Evolutionary conservation across 1,140 invertebrate genomes (phyloP).

Genomic region (Hylaeus anthracinus): DNA sequence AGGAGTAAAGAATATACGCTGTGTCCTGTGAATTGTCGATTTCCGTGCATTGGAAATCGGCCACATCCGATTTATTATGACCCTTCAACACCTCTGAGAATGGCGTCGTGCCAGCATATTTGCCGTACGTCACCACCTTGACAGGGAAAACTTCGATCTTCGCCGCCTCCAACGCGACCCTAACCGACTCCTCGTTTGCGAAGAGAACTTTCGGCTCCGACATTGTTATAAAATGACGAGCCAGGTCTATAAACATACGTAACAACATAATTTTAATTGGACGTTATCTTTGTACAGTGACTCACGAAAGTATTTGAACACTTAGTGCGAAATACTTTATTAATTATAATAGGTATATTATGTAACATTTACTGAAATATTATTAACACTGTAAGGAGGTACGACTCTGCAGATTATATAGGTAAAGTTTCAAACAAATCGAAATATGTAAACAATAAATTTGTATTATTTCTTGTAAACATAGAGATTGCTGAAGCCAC

Average conservation of each 20-base stretch:
- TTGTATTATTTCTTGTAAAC: no score
- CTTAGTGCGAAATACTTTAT: no score
- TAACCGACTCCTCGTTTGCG: conserved; percentile 41
- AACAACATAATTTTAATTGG: not conserved
- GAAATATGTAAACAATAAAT: no score
- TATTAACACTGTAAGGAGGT: no score
- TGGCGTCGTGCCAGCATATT: not conserved
- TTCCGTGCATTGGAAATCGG: conserved; percentile 37
- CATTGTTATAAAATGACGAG: conserved; percentile 34
- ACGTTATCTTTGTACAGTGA: no score
- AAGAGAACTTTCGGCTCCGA: conserved; percentile 59
- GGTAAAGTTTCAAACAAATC: no score
- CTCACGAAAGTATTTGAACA: no score
- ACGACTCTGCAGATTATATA: no score
- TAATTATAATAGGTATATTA: no score
- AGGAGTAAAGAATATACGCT: conserved; percentile 80
- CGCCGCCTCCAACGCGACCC: conserved; percentile 11
- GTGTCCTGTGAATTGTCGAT: conserved; percentile 38
- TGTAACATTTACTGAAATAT: no score
- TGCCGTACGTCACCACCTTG: conserved; percentile 63
- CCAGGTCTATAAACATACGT: conserved; percentile 29
- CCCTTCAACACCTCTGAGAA: conserved; percentile 39
- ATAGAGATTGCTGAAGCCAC: no score
- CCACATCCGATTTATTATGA: conserved; percentile 14
- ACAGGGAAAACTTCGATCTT: conserved; percentile 37